Base-by-base conservation (phyloP, 2,888 invertebrate genomes). In the Heliconius ethilla region DNA sequence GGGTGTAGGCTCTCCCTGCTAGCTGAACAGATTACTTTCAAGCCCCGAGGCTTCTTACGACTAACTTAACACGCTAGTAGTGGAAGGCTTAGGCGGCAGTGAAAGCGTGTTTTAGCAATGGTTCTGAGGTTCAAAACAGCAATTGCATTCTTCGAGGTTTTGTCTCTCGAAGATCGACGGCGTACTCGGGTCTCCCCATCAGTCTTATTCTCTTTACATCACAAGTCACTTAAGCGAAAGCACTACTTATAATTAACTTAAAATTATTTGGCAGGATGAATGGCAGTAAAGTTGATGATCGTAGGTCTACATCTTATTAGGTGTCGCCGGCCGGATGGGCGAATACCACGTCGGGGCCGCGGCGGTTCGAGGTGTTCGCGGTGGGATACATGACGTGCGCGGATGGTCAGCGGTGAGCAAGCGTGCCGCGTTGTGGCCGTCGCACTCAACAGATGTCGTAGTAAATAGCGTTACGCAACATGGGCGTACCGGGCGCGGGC, bases 381-480 rank as follows among this genome's bases (percentile, higher is more conserved):
- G 87, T 86, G 83, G 83, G 85, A 85, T 83, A 83, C 91, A 91
- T 92, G 90, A 82, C 88, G 80, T 89, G 92, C 89, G 88, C 89
- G 88, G 81, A 88, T 90, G 90, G 87, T 84, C 86, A 88, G 92
- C 90, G 87, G 91, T 91, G 88, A 89, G 90, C 82, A 92, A 93
- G 93, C 93, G 92, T 91, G 92, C 84, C 89, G 89, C 89, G 88
- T 83, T 83, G 87, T 84, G 85, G 83, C 85, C 85, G 86, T 82
- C 83, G 85, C 89, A 89, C 91, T 92, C 93, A 93, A 93, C 93
- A 93, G 92, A 91, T 92, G 92, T 88, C 89, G 91, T 86, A 82
- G 86, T 86, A 84, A 86, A 86, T 87, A 87, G 83, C 84, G 89
- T 93, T 92, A 92, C 92, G 92, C 91, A 93, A 93, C 88, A 83